Evolutionary conservation across 1,140 invertebrate genomes (phyloP).

Genomic region (Cydia fagiglandana): DNA sequence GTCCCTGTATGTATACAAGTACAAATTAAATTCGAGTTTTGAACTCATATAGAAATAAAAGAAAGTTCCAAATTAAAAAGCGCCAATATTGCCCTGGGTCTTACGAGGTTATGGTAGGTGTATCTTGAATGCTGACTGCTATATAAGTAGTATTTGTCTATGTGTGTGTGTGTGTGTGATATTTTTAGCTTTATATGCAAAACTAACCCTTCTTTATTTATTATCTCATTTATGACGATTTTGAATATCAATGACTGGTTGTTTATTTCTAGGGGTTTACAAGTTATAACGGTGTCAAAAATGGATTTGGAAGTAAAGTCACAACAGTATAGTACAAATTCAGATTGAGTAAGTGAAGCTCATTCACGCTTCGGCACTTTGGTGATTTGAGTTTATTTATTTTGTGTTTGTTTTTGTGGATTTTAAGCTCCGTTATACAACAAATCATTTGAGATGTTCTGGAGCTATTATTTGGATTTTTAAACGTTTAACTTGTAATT

Average conservation of each 20-base stretch:
- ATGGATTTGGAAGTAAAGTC: constrained; percentile 72
- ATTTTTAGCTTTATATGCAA: constrained; percentile 4
- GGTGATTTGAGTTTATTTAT: constrained; percentile 28
- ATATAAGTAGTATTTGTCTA: background rate
- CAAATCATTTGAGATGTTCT: background rate
- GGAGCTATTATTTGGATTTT: background rate
- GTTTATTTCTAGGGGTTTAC: constrained; percentile 76
- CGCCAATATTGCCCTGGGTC: no score
- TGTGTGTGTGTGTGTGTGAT: background rate
- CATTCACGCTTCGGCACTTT: constrained; percentile 48
- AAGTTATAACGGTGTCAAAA: constrained; percentile 78
- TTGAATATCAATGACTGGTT: constrained; percentile 30
- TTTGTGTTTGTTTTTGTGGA: constrained; percentile 21
- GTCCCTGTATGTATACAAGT: no score
- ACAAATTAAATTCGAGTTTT: no score
- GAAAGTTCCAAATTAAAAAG: no score
- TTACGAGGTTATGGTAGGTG: no score
- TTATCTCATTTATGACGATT: constrained; percentile 29
- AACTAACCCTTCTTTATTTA: constrained; percentile 21
- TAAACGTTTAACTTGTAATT: constrained; percentile 14
- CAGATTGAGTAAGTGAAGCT: constrained; percentile 63
- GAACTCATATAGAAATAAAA: no score
- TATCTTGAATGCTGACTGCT: background rate
- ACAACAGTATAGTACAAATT: constrained; percentile 72
- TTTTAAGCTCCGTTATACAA: constrained; percentile 1